phyloP scores from a whole-genome alignment of 2,797 vertebrate genomes.

The Myotis findleyi region DNA sequence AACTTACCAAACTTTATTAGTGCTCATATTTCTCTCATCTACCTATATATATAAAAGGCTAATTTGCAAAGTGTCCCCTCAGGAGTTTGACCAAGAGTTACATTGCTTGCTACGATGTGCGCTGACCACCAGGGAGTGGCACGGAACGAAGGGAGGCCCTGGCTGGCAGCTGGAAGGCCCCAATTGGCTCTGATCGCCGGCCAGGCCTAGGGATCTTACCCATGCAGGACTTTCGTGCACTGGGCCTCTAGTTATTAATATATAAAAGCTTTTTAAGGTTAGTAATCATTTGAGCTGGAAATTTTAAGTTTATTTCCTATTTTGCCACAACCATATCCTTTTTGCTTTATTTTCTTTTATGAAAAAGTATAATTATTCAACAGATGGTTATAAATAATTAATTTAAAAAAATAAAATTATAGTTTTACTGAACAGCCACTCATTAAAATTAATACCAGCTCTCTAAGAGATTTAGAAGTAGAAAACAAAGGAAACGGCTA shows the following conservation, averaged over 20 bases:
- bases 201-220: too few relatives aligned
- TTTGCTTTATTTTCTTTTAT: background rate
- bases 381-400: background rate
- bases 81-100: too few relatives aligned
- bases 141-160: too few relatives aligned
- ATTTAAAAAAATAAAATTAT: background rate
- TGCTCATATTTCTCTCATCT: background rate
- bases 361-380: background rate
- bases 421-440: background rate
- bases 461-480: slow-evolving; percentile 1
- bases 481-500: background rate
- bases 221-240: too few relatives aligned
- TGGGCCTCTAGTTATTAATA: background rate
- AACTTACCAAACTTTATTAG: background rate
- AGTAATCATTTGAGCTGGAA: background rate
- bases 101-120: too few relatives aligned
- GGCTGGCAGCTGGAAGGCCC: too few relatives aligned
- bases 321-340: background rate
- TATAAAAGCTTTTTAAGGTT: background rate
- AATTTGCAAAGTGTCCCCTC: too few relatives aligned
- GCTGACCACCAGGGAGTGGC: too few relatives aligned
- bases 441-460: background rate
- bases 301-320: background rate
- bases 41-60: too few relatives aligned
- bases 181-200: too few relatives aligned